Base-by-base conservation (phyloP, 2,888 invertebrate species). In the Augiades crinisus region DNA sequence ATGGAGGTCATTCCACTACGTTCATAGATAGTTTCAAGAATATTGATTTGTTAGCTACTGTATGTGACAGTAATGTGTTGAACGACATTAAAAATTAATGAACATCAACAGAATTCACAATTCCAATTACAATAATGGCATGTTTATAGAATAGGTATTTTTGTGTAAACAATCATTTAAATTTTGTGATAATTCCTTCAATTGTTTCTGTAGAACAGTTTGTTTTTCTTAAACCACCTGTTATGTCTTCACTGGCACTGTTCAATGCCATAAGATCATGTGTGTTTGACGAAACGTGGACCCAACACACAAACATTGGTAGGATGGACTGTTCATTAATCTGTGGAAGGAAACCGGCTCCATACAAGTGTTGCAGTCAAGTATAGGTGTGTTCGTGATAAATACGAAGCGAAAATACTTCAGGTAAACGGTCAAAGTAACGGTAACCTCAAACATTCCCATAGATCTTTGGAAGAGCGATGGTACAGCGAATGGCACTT, bases 1-100 rank as follows among this genome's bases (percentile, higher is more conserved):
- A 68, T 68, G 61, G 73, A 80, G 80, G 76, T 72, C 75, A 61
- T 65, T 61, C 61, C 66, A 34, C 33, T 5, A 22, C 19, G 51
- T 53, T 56, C 52, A 53, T 53, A 52, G 54, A 13, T 10, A 49
- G 53, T 54, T 59, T 59, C 5, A 12, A 12, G n/a, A 30, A 30
- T 3, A 12, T 30, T 12, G 30, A 30, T 30, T 30, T 30, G 12
- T 27, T 5, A 27, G 30, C 5, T 30, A 12, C 5, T 12, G 2
- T 24, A n/a, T n/a, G 4, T 3, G 7, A 22, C 7, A 6, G 19
- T 5, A 19, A 19, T 4, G 5, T 5, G n/a, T 19, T 19, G 3
- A 19, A 19, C 5, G 19, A 19, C 5, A 19, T 4, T 19, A 19
- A 2, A 19, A 4, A 4, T 19, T 4, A 19, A 19, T 19, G 5